Evolutionary conservation across 2,113 vertebrate species (phyloP), one percentile per base, ranked within the genome.

Genomic region (Crotalus horridus): DNA sequence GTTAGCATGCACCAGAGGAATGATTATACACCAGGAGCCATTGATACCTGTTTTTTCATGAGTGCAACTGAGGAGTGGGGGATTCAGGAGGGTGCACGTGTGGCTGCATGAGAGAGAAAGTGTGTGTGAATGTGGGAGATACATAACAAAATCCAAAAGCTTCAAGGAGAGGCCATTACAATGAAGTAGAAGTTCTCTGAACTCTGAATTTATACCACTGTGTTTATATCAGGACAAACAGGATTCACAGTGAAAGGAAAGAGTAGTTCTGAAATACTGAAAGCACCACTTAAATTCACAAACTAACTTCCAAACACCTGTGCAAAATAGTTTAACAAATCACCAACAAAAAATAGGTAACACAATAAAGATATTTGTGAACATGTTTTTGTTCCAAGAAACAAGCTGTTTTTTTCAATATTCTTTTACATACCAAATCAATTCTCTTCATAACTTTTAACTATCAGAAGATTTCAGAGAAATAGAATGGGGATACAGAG

Each of bases 251-350:
- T 51, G 56, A 59, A 46, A 21, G 17, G 26, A 46, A 87, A 43
- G 29, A 53, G 64, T 46, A 13, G 43, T 46, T 87, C 87, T 33
- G 26, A 74, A 33, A 33, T 33, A 74, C 29, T 33, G 29, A 91
- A 91, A 87, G 43, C 6, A 13, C 46, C n/a, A 6, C 17, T 48
- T 51, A 61, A 43, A 20, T 56, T 21, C 56, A 91, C 81, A 92
- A 95, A 94, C 90, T 91, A 94, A 93, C 92, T 94, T 85, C 93
- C 91, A 92, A 94, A 93, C 89, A 94, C 93, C 93, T 93, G 88
- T 61, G 93, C 20, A 90, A 43, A 64, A 91, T 92, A 91, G 85
- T 92, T 17, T 93, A 96, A 95, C 92, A 92, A 93, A 94, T 85
- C 24, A 21, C 90, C 90, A 91, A 13, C 1, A 92, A 90, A 15